Evolutionary conservation across 2,888 invertebrate genomes (phyloP).

Genomic region (Drosophila mayaguana): DNA sequence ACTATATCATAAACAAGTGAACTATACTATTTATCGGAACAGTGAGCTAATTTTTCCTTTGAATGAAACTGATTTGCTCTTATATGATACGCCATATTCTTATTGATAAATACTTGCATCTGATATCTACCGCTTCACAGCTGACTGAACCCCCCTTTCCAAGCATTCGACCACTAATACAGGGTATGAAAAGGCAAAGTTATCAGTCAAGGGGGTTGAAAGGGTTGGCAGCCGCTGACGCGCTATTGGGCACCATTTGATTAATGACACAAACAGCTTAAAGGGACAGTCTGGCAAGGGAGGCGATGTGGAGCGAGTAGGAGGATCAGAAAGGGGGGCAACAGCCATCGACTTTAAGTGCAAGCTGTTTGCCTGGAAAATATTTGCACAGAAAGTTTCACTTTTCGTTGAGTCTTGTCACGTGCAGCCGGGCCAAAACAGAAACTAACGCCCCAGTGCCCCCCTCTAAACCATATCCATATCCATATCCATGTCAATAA

Average conservation of each 20-base stretch:
- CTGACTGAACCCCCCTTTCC: neutral
- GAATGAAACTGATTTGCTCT: neutral
- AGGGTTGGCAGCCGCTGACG: conserved; percentile 69
- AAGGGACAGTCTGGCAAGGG: conserved; percentile 13
- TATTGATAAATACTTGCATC: neutral
- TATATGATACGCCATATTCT: neutral
- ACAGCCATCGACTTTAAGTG: conserved; percentile 33
- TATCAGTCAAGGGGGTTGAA: conserved; percentile 31
- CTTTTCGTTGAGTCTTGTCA: conserved; percentile 76
- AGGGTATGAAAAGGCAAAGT: conserved; percentile 19
- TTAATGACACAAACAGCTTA: conserved; percentile 68
- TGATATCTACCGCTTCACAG: neutral
- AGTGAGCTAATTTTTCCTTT: neutral
- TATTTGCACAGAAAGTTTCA: conserved; percentile 74
- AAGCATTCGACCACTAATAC: too few species aligned
- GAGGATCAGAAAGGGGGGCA: neutral
- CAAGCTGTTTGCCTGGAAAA: conserved; percentile 54
- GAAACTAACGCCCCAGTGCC: conserved; percentile 18
- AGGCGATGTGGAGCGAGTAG: neutral
- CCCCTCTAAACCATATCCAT: conserved; percentile 1
- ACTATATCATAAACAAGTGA: too few species aligned
- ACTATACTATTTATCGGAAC: too few species aligned
- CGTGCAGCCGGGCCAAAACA: conserved; percentile 63
- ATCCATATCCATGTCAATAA: conserved; percentile 47
- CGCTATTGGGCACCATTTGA: conserved; percentile 77